These are phyloP conservation scores for Steinernema khuongi DNA, from an alignment of 1,140 invertebrate species.

Conservation along the genomic window DNA sequence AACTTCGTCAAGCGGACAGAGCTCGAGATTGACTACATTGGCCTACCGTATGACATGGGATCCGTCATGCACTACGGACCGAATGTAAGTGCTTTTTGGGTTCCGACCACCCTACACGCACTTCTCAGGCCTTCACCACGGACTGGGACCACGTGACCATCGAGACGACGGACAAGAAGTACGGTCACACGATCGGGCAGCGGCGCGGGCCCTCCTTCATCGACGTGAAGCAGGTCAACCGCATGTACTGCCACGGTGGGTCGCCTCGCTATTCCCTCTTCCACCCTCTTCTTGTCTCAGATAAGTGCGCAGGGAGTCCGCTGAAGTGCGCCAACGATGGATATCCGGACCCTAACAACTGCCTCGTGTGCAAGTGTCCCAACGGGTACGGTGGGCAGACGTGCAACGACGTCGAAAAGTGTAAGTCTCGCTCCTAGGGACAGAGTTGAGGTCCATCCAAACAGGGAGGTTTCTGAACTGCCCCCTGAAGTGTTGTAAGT, in stretches of 20 bases:
- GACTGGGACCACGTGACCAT: constrained; percentile 57
- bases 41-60: constrained; percentile 58
- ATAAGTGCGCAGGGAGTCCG: constrained; percentile 39
- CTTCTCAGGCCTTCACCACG: constrained; percentile 49
- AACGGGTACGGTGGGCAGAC: constrained; percentile 31
- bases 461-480: no score
- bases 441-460: neutral
- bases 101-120: neutral
- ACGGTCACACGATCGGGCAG: constrained; percentile 57
- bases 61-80: constrained; percentile 59
- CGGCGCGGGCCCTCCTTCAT: constrained; percentile 55
- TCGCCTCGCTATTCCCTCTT: constrained; percentile 35
- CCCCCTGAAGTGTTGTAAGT: no score
- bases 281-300: constrained; percentile 31
- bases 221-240: constrained; percentile 58
- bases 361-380: constrained; percentile 47
- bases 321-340: constrained; percentile 49
- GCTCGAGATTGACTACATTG: constrained; percentile 53
- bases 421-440: constrained; percentile 15
- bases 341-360: constrained; percentile 59
- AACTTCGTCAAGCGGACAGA: constrained; percentile 48
- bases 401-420: constrained; percentile 11
- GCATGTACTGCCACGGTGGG: constrained; percentile 50
- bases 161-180: constrained; percentile 50
- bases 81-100: constrained; percentile 25